These are phyloP conservation scores for Thymelicus sylvestris DNA, from an alignment of 2,888 invertebrate genomes.

Conservation along the genomic window DNA sequence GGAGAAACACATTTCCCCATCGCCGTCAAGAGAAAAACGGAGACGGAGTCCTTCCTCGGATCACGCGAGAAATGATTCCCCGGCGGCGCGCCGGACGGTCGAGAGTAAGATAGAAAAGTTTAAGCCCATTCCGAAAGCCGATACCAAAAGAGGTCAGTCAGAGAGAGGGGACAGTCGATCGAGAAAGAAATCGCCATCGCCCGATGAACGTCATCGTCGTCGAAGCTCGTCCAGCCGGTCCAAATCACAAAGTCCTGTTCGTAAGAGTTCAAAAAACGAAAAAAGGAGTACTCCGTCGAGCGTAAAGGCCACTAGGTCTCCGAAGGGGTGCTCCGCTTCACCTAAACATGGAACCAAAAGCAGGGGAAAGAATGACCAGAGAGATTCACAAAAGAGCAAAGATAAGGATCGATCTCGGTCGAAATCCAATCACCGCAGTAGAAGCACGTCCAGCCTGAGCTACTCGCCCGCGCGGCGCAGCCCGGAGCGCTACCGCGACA, in stretches of 20 bases:
- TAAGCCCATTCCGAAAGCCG: constrained; percentile 53
- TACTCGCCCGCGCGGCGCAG: constrained; percentile 88
- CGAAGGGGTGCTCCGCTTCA: constrained; percentile 53
- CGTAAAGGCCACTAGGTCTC: constrained; percentile 56
- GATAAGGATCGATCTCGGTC: constrained; percentile 58
- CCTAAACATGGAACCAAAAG: constrained; percentile 44
- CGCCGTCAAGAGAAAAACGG: constrained; percentile 51
- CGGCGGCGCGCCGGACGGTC: constrained; percentile 40
- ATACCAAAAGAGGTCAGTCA: constrained; percentile 47
- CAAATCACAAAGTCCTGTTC: constrained; percentile 57
- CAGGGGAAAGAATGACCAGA: constrained; percentile 49
- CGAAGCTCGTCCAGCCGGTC: constrained; percentile 54
- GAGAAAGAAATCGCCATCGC: constrained; percentile 55
- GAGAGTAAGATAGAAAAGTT: constrained; percentile 58
- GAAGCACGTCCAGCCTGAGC: constrained; percentile 85
- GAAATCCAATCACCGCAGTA: constrained; percentile 66
- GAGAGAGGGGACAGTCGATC: constrained; percentile 50
- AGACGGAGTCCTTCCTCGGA: constrained; percentile 57
- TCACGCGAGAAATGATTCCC: constrained; percentile 52
- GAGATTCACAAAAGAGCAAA: constrained; percentile 50
- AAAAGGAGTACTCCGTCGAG: constrained; percentile 55
- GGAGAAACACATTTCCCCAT: constrained; percentile 50
- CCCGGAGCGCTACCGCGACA: constrained; percentile 88
- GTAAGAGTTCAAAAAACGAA: constrained; percentile 57
- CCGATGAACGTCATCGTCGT: constrained; percentile 49